These are phyloP conservation scores for Liparis tanakae DNA, from an alignment of 2,797 vertebrate genomes.

Conservation along the genomic window DNA sequence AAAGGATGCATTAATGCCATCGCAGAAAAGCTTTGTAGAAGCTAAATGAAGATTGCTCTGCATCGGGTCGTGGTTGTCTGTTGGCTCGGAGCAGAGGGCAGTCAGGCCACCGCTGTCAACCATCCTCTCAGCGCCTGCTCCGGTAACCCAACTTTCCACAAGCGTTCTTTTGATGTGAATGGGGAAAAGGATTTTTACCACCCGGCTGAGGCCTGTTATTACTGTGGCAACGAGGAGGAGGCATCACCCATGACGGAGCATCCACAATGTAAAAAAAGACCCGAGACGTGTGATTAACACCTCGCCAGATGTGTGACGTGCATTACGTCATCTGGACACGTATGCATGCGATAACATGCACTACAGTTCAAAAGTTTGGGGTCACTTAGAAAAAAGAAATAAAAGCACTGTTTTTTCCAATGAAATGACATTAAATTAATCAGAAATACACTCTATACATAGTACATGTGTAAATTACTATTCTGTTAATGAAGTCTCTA, in stretches of 20 bases:
- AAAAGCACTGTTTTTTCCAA: too few species aligned
- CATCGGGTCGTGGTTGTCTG: slow-evolving; percentile 24
- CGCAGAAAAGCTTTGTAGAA: background rate
- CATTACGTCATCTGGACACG: too few species aligned
- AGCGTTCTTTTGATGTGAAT: slow-evolving; percentile 61
- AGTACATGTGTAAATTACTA: too few species aligned
- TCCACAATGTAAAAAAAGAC: slow-evolving; percentile 8
- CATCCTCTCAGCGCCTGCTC: slow-evolving; percentile 63
- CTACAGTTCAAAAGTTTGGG: too few species aligned
- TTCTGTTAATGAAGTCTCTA: too few species aligned
- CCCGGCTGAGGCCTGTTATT: slow-evolving; percentile 62
- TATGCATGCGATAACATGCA: too few species aligned
- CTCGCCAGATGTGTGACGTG: slow-evolving; percentile 27
- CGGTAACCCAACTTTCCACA: slow-evolving; percentile 49
- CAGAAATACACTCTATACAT: too few species aligned
- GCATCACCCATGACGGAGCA: slow-evolving; percentile 35
- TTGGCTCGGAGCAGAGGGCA: slow-evolving; percentile 42
- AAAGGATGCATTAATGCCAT: slow-evolving; percentile 10
- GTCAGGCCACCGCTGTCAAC: slow-evolving; percentile 40
- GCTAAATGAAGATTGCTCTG: background rate
- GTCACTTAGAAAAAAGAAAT: too few species aligned
- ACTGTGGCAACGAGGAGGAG: slow-evolving; percentile 47
- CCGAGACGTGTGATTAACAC: slow-evolving; percentile 41
- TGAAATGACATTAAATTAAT: too few species aligned
- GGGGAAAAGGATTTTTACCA: slow-evolving; percentile 61